Evolutionary conservation across 1,140 invertebrate species (phyloP), one percentile per base, ranked within the genome.

Genomic region (Lithobius niger): DNA sequence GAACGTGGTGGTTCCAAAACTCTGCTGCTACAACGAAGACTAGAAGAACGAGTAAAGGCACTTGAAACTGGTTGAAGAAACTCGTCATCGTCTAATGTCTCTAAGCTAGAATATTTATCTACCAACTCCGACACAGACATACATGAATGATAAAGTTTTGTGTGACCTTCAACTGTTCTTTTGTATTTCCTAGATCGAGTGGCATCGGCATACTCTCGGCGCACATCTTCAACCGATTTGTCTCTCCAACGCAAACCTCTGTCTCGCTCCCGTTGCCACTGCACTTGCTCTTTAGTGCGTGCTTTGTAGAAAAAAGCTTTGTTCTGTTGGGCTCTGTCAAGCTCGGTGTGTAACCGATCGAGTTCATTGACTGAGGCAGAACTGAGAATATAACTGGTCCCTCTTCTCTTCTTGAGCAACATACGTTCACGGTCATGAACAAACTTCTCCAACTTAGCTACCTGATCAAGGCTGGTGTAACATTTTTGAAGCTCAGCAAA

Each of bases 401-500:
- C 78, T 66, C 75, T 81, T 62, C 79, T 69, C 62, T 83, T 74
- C 21, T 62, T 61, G 10, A 63, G 43, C 2, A 82, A 80, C 50
- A 80, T 76, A 28, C 87, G 70, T 62, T 86, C 84, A 55, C 72
- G 74, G 1, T 72, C 77, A 0, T 81, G 84, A 1, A 84, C 82
- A 10, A 81, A 80, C 60, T 78, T 80, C 71, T 90, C 86, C 27
- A 96, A 71, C 58, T 89, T 77, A 0, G 81, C 82, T 45, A 93
- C 81, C 65, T 87, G 78, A 69, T 93, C 90, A 31, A 95, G 74
- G 59, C 82, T 88, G 26, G 80, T 74, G 67, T 92, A 95, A 66
- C 93, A 87, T 44, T 84, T 81, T 65, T 86, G 83, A 3, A 96
- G 72, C 57, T 90, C 87, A 56, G 82, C 80, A 69, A 95, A 95